A percentile compares a stretch with the other conserved stretches of the same genome.
phyloP scores from a whole-genome alignment of 2,113 vertebrate genomes.

The Dinomys branickii region DNA sequence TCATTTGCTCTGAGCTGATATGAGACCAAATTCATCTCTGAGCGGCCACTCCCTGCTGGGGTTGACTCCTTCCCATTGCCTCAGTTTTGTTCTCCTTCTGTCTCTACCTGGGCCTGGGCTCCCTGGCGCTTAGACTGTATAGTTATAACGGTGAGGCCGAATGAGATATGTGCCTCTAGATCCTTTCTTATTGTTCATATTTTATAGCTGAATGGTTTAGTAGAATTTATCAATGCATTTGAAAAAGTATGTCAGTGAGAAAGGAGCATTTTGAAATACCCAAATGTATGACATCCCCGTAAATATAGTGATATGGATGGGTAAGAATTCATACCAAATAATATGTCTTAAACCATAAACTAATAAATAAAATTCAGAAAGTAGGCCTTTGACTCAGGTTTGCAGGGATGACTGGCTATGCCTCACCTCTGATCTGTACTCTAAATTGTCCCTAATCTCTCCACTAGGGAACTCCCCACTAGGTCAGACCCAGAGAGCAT shows the following conservation, averaged over 20 bases:
- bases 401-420: neutral
- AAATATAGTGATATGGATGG: neutral
- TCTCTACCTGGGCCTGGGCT: too few species aligned
- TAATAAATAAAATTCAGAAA: neutral
- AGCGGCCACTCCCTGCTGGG: fast-evolving
- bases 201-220: neutral
- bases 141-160: neutral
- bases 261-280: neutral
- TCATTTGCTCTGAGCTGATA: neutral
- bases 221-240: neutral
- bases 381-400: neutral
- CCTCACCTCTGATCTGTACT: neutral
- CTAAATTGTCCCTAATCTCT: neutral
- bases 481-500: neutral
- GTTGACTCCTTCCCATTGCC: fast-evolving
- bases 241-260: neutral
- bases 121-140: fast-evolving
- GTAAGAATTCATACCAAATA: neutral
- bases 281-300: neutral
- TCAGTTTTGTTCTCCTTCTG: neutral
- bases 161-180: neutral
- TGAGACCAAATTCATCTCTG: neutral
- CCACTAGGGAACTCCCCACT: neutral
- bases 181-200: neutral
- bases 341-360: neutral